These are phyloP conservation scores for Coregonus clupeaformis DNA, from an alignment of 2,113 vertebrate species.

Conservation along the genomic window DNA sequence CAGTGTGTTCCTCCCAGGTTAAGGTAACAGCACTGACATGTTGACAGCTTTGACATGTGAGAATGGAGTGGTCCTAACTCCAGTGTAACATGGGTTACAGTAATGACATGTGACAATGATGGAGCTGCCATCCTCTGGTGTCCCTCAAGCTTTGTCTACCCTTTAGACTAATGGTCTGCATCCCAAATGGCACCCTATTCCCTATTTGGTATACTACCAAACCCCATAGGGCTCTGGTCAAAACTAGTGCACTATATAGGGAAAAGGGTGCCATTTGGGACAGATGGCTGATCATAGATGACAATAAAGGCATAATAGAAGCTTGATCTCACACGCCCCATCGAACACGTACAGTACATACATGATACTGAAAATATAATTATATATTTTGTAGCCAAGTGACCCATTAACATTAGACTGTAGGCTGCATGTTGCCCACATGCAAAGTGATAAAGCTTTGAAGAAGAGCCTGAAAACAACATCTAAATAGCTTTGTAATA, in stretches of 20 bases:
- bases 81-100: not conserved
- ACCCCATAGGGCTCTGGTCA: too few relatives aligned
- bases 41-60: not conserved
- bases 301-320: not conserved
- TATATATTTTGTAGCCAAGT: too few relatives aligned
- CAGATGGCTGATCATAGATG: slow-evolving; percentile 5
- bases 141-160: not conserved
- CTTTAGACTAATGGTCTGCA: not conserved
- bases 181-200: too few relatives aligned
- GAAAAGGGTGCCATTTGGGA: slow-evolving; percentile 13
- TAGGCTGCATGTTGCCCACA: not conserved
- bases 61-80: not conserved
- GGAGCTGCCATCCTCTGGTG: not conserved
- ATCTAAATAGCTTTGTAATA: not conserved
- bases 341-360: too few relatives aligned
- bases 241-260: too few relatives aligned
- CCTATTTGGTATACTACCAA: too few relatives aligned
- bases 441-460: not conserved
- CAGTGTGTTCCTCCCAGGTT: not conserved
- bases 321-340: too few relatives aligned
- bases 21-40: not conserved
- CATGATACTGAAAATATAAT: too few relatives aligned
- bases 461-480: not conserved
- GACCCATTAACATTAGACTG: not conserved
- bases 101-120: slow-evolving; percentile 8